phyloP scores from a whole-genome alignment of 2,113 vertebrate genomes.

The Hemicordylus capensis region DNA sequence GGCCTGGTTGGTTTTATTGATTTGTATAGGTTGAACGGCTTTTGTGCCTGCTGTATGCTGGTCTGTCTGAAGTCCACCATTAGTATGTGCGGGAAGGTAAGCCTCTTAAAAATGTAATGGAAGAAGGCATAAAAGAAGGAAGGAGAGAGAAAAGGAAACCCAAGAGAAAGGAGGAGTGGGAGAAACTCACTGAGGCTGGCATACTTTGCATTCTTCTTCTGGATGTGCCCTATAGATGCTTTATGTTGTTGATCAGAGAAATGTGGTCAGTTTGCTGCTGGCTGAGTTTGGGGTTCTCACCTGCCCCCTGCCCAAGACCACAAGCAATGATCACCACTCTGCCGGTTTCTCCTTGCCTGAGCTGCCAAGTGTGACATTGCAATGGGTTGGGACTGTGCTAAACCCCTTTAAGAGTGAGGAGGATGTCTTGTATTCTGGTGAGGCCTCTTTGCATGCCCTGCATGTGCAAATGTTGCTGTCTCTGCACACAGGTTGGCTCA shows the following conservation, averaged over 20 bases:
- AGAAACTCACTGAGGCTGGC: background rate
- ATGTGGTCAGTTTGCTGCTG: conserved; percentile 61
- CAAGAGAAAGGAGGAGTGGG: no score
- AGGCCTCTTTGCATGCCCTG: background rate
- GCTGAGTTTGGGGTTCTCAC: conserved; percentile 43
- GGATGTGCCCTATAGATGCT: conserved; percentile 5
- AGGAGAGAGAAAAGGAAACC: background rate
- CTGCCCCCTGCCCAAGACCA: rapidly evolving
- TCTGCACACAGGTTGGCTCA: background rate
- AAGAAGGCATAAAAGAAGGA: background rate
- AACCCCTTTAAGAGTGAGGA: background rate
- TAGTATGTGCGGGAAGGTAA: background rate
- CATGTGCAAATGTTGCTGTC: background rate
- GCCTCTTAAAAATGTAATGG: background rate
- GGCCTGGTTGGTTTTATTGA: background rate
- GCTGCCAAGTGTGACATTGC: rapidly evolving
- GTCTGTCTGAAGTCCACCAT: no score
- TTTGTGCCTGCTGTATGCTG: background rate
- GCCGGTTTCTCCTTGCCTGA: background rate
- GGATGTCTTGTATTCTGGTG: background rate
- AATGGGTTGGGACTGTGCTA: no score
- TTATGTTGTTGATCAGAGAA: conserved; percentile 55
- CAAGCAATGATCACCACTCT: background rate
- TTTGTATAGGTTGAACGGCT: background rate
- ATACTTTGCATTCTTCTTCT: background rate